Base-by-base conservation (phyloP, 2,797 vertebrate species). In the Poeciliopsis turneri region DNA sequence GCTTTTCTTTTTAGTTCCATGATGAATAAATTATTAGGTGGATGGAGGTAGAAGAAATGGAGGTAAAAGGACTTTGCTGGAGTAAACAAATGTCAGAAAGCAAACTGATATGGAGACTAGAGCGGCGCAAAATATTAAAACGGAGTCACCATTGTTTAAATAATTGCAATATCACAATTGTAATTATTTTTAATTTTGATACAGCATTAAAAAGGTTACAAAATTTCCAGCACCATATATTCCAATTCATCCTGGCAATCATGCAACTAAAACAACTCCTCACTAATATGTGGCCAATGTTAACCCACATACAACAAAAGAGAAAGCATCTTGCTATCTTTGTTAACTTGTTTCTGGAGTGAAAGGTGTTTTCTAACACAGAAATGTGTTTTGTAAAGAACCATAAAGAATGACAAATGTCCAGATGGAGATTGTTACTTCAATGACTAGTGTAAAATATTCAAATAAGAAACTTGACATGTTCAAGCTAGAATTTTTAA, bases 21-120 rank as follows among this genome's bases (percentile, higher is more conserved):
- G 45, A 83, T 93, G 41, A 92, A 93, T 93, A 84, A 92, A 81
- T 90, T n/a, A 91, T 86, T 28, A 18, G 20, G 16, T 9, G 10
- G 28, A 39, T 9, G n/a, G 73, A 2, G 53, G 16, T 55, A 59
- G 46, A 75, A 71, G 30, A 68, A 28, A 16, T 28, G 20, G 11
- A 20, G 57, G 16, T 0, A 46, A 59, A 7, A 69, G n/a, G 36
- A 69, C 30, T 5, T 25, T 69, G 66, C 39, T 41, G 36, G 64
- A 41, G 36, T 39, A 68, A 68, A 39, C 64, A 68, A 68, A 28
- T 10, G 9, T 55, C n/a, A 59, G n/a, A 59, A 30, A 59, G 20
- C 53, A 55, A 55, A 55, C 53, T 59, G 4, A 59, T 30, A 30
- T 1, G 5, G 55, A 59, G 11, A 28, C 55, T 28, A 59, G 55